Evolutionary conservation across 2,113 vertebrate species (phyloP).

Genomic region (Tylochromis polylepis): DNA sequence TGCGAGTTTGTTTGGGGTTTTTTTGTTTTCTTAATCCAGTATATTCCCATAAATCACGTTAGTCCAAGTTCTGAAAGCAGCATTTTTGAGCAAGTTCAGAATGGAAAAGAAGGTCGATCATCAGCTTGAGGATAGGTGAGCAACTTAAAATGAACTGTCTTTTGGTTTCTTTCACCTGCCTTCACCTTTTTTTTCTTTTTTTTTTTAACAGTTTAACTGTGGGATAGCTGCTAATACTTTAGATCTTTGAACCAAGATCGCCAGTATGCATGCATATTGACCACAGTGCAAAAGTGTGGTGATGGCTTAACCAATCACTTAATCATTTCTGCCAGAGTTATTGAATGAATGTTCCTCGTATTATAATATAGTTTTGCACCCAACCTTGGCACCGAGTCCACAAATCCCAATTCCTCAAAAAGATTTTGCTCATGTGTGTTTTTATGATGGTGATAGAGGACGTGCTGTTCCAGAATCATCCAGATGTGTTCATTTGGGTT

Average conservation of each 20-base stretch:
- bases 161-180: neutral
- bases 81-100: neutral
- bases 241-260: no score
- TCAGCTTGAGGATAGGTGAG: slow-evolving; percentile 34
- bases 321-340: neutral
- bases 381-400: neutral
- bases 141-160: neutral
- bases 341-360: neutral
- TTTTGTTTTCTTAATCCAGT: neutral
- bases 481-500: neutral
- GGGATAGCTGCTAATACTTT: neutral
- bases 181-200: neutral
- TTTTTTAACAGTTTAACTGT: neutral
- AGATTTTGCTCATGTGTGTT: neutral
- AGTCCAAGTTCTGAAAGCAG: neutral
- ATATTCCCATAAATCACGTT: neutral
- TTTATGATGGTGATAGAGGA: neutral
- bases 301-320: neutral
- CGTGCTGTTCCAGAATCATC: neutral
- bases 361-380: neutral
- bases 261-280: neutral
- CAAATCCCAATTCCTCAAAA: neutral
- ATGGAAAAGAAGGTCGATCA: neutral
- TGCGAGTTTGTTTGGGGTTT: neutral
- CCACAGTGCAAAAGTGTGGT: neutral